A percentile compares a stretch with the other conserved stretches of the same genome.
phyloP scores from a whole-genome alignment of 2,113 vertebrate species.

The Labrus mixtus region DNA sequence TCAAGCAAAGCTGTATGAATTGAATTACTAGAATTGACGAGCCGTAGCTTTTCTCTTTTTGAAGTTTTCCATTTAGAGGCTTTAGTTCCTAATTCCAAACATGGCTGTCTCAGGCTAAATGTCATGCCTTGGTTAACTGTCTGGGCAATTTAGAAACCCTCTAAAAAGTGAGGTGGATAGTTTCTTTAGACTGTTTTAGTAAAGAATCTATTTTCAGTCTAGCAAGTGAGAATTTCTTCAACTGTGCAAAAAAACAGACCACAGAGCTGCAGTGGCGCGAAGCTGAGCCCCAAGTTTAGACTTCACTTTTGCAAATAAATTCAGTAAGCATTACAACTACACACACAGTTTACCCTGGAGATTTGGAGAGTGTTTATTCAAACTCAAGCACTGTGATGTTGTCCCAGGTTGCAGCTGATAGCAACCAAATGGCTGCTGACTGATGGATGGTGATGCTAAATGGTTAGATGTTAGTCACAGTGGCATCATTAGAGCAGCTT shows the following conservation, averaged over 20 bases:
- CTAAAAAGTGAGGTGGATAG: slow-evolving; percentile 47
- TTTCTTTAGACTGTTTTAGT: slow-evolving; percentile 72
- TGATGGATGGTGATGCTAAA: slow-evolving; percentile 49
- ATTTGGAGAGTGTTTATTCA: slow-evolving; percentile 13
- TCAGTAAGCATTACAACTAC: slow-evolving; percentile 22
- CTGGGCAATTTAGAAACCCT: slow-evolving; percentile 49
- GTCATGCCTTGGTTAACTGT: slow-evolving; percentile 57
- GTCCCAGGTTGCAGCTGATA: slow-evolving; percentile 30
- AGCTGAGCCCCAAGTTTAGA: slow-evolving; percentile 59
- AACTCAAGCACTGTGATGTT: not conserved
- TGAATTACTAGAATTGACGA: slow-evolving; percentile 64
- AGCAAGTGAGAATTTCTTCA: slow-evolving; percentile 57
- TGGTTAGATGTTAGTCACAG: slow-evolving; percentile 47
- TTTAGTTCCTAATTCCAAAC: slow-evolving; percentile 58
- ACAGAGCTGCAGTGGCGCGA: slow-evolving; percentile 58
- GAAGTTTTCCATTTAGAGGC: slow-evolving; percentile 68
- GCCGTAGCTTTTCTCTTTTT: slow-evolving; percentile 52
- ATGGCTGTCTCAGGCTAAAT: slow-evolving; percentile 63
- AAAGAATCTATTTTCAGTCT: slow-evolving; percentile 44
- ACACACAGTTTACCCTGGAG: slow-evolving; percentile 16
- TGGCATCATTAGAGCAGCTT: slow-evolving; percentile 58
- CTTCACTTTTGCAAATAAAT: slow-evolving; percentile 34
- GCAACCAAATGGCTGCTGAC: slow-evolving; percentile 45
- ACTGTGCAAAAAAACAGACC: slow-evolving; percentile 34
- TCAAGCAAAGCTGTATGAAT: slow-evolving; percentile 54